A percentile compares a stretch with the other conserved stretches of the same genome.
Evolutionary conservation across 2,797 vertebrate species (phyloP).

Genomic region (Hydrophis major): DNA sequence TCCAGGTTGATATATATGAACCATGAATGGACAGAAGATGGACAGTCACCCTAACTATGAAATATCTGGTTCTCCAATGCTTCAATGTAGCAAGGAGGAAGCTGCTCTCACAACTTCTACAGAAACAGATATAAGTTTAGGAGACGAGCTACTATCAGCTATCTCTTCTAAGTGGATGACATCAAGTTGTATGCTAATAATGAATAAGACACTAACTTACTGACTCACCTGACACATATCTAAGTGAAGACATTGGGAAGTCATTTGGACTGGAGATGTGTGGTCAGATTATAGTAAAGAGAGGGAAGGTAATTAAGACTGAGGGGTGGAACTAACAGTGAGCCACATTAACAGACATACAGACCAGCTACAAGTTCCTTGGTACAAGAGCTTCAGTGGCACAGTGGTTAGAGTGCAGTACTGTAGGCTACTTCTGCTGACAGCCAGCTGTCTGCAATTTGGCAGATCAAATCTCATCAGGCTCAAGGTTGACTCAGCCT

Average conservation of each 20-base stretch:
- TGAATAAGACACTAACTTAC: not conserved
- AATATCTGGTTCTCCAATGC: not conserved
- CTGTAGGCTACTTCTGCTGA: too few relatives aligned
- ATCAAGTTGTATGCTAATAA: not conserved
- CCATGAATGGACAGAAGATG: not conserved
- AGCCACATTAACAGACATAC: not conserved
- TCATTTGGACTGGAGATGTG: not conserved
- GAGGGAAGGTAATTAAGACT: not conserved
- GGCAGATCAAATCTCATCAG: too few relatives aligned
- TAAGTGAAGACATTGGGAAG: not conserved
- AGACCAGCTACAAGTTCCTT: not conserved
- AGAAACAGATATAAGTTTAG: not conserved
- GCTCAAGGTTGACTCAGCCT: too few relatives aligned
- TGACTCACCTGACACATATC: not conserved
- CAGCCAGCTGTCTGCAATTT: too few relatives aligned
- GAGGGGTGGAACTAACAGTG: not conserved
- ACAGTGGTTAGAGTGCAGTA: too few relatives aligned
- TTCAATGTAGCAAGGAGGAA: not conserved
- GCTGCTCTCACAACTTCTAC: not conserved
- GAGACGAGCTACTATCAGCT: not conserved
- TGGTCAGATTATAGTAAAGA: not conserved
- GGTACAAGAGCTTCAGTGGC: not conserved
- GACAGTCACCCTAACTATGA: not conserved
- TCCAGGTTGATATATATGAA: not conserved
- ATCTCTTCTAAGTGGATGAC: not conserved